Evolutionary conservation across 2,797 vertebrate genomes (phyloP), one percentile per base, ranked within the genome.

Genomic region (Pseudocheirus occidentalis): DNA sequence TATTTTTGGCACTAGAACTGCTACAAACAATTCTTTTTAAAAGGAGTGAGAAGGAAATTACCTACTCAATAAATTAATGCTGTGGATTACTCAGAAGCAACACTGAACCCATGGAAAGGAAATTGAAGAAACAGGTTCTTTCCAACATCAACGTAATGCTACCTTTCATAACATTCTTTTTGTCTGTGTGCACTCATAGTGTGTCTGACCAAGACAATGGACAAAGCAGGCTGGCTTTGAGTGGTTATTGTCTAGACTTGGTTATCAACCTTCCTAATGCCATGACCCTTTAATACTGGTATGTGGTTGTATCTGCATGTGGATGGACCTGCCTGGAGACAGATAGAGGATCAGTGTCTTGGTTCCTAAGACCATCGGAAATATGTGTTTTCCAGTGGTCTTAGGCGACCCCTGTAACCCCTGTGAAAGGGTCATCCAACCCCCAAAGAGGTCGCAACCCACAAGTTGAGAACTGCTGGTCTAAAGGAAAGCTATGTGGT

Each of bases 31-130:
- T 96, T 96, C 97, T 95, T 97, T 98, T 97, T 53, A 97, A 95
- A 98, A 96, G 53, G 91, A 98, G 53, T 96, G 96, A 96, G 98
- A 96, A 98, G 95, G 95, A 98, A 98, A 98, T 98, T 96, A 96
- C 96, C 94, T 97, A 96, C 93, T 97, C 96, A 96, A 98, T 97
- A 98, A 98, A 97, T 97, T 96, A 98, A 97, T 96, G 92, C 91
- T 50, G 18, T 40, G 2, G 31, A 24, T 98, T 98, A 97, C 58
- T 97, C 95, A 97, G 96, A 97, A 97, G 66, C 1, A 55, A 94
- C 28, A 62, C 14, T 91, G 90, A 92, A 98, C 95, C 90, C 93
- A 95, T 91, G 93, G 73, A 97, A 96, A 97, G 95, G 96, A 98
- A 98, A 98, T 18, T 92, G 95, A 97, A 97, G 94, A 97, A 97